Evolutionary conservation across 2,888 invertebrate species (phyloP).

Genomic region (Drosophila falleni): DNA sequence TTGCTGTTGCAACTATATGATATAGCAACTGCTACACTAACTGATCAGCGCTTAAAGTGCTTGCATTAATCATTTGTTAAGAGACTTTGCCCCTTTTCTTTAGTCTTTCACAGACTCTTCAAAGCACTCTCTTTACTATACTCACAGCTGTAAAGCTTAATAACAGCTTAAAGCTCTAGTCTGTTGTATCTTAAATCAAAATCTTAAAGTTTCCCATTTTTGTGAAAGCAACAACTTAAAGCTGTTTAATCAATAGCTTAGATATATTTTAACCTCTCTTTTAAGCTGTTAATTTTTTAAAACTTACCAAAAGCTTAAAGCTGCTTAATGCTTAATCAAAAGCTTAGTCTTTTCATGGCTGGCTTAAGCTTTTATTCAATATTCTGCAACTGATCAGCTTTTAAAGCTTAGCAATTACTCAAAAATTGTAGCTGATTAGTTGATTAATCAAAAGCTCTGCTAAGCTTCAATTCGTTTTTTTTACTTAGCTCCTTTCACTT

Average conservation of each 20-base stretch:
- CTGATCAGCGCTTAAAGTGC: background rate
- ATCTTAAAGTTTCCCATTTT: background rate
- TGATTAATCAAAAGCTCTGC: background rate
- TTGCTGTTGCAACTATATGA: no score
- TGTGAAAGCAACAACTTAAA: background rate
- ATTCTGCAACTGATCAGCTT: no score
- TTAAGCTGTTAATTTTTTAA: background rate
- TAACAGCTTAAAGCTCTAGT: background rate
- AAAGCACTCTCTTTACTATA: no score
- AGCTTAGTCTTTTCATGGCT: no score
- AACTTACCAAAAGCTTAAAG: background rate
- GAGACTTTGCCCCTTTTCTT: background rate
- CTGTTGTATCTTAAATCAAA: background rate
- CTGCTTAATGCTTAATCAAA: constrained; percentile 5
- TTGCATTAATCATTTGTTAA: background rate
- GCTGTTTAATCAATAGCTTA: background rate
- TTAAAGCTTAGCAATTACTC: no score
- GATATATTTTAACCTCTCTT: no score
- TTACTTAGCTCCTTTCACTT: no score
- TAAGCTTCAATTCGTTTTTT: no score
- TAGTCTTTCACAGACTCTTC: background rate
- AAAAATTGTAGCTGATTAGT: no score
- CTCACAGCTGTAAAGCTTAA: background rate
- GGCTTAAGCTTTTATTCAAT: no score
- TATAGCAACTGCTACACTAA: background rate